A percentile compares a stretch with the other conserved stretches of the same genome.
Evolutionary conservation across 1,140 invertebrate genomes (phyloP).

Genomic region (Ooceraea biroi): DNA sequence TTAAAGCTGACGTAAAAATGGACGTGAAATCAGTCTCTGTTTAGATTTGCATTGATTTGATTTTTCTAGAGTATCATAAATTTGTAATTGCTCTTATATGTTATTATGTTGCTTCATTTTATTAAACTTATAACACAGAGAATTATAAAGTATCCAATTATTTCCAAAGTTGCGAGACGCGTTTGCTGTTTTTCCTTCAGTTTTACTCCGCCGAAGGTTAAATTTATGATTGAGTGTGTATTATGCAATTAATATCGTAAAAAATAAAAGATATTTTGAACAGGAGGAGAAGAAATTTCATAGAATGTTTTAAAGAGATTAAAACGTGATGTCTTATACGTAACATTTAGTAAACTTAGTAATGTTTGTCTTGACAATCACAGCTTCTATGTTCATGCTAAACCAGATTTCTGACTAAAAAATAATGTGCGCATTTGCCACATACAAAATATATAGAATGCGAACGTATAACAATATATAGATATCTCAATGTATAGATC

Average conservation of each 20-base stretch:
- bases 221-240: constrained; percentile 6
- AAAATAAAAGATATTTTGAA: constrained; percentile 13
- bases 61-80: constrained; percentile 41
- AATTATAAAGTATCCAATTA: constrained; percentile 19
- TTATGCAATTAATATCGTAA: constrained; percentile 33
- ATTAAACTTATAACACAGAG: background rate
- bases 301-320: constrained; percentile 58
- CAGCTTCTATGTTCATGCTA: constrained; percentile 65
- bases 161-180: constrained; percentile 8
- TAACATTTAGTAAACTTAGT: constrained; percentile 68
- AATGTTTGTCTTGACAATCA: constrained; percentile 66
- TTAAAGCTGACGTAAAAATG: constrained; percentile 60
- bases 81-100: constrained; percentile 13
- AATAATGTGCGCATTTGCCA: constrained; percentile 65
- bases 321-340: constrained; percentile 46
- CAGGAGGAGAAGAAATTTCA: constrained; percentile 18
- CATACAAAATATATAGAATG: constrained; percentile 59
- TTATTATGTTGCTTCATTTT: constrained; percentile 9
- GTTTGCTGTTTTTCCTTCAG: background rate
- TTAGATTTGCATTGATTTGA: constrained; percentile 50
- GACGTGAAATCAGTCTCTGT: constrained; percentile 71
- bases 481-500: constrained; percentile 66
- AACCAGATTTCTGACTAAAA: constrained; percentile 67
- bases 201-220: constrained; percentile 16
- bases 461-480: constrained; percentile 62